These are phyloP conservation scores for Gnatocerus cornutus DNA, from an alignment of 2,888 invertebrate species.

Conservation along the genomic window DNA sequence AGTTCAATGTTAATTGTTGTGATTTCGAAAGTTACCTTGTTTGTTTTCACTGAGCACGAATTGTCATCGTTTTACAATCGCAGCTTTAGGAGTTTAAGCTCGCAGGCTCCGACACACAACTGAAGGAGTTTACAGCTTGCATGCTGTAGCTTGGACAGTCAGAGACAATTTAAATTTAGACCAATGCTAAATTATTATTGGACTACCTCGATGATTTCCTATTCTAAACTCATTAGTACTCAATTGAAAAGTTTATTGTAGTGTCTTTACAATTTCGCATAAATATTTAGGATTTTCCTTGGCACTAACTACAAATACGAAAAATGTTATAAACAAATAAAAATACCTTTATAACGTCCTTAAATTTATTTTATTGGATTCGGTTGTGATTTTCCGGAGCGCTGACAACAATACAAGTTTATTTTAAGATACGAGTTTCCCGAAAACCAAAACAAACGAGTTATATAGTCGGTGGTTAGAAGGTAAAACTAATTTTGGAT, in stretches of 20 bases:
- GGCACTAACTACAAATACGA: conserved; percentile 23
- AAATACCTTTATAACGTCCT: conserved; percentile 4
- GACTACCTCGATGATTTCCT: conserved; percentile 44
- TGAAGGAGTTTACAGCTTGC: conserved; percentile 27
- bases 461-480: no score
- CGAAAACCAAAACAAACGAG: neutral
- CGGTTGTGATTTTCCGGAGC: neutral
- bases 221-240: conserved; percentile 37
- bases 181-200: conserved; percentile 57
- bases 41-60: neutral
- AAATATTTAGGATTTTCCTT: conserved; percentile 44
- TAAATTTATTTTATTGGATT: conserved; percentile 17
- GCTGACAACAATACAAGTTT: conserved; percentile 12
- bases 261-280: conserved; percentile 18
- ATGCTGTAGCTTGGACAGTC: conserved; percentile 42
- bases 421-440: conserved; percentile 10
- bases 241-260: conserved; percentile 33
- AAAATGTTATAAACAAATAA: conserved; percentile 32
- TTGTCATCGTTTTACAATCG: conserved; percentile 15
- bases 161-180: conserved; percentile 60
- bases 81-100: conserved; percentile 42
- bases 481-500: neutral
- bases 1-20: conserved; percentile 20
- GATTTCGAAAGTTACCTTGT: no score
- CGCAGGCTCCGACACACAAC: conserved; percentile 41